These are phyloP conservation scores for Hyalella azteca DNA, from an alignment of 2,888 invertebrate genomes.

Conservation along the genomic window DNA sequence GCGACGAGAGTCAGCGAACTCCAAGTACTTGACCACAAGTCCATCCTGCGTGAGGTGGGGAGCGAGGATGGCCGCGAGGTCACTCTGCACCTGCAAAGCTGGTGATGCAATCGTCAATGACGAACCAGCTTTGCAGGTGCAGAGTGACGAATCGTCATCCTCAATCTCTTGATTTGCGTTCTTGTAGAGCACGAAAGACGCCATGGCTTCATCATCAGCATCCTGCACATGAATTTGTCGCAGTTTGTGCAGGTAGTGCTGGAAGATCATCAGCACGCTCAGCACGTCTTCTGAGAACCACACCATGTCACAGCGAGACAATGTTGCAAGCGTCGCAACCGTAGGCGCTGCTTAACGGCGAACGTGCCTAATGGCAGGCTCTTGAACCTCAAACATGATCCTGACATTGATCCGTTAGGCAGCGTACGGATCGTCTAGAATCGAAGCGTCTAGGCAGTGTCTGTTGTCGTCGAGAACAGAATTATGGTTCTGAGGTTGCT, in stretches of 20 bases:
- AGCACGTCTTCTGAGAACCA: conserved; percentile 99
- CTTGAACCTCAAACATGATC: conserved; percentile 83
- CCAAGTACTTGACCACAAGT: conserved; percentile 87
- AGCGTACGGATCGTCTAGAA: conserved; percentile 98
- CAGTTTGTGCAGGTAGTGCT: conserved; percentile 88
- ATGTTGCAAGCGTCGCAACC: conserved; percentile 98
- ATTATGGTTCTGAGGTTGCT: conserved; percentile 97
- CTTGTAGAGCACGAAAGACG: conserved; percentile 18
- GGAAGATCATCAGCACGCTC: conserved; percentile 98
- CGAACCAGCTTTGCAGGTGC: background rate
- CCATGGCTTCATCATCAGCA: conserved; percentile 18
- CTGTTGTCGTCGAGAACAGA: conserved; percentile 99
- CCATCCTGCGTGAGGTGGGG: conserved; percentile 91
- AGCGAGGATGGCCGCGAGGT: conserved; percentile 83
- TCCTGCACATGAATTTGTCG: conserved; percentile 75
- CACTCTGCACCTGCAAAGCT: conserved; percentile 73
- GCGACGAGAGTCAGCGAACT: conserved; percentile 77
- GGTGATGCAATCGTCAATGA: too few relatives aligned
- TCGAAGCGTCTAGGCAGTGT: too few relatives aligned
- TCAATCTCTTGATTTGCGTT: background rate
- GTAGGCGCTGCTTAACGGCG: conserved; percentile 65
- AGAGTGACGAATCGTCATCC: background rate
- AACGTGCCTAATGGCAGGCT: background rate
- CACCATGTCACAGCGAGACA: conserved; percentile 99
- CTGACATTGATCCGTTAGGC: conserved; percentile 97